Base-by-base conservation (phyloP, 2,113 vertebrate species). In the Pimephales promelas region DNA sequence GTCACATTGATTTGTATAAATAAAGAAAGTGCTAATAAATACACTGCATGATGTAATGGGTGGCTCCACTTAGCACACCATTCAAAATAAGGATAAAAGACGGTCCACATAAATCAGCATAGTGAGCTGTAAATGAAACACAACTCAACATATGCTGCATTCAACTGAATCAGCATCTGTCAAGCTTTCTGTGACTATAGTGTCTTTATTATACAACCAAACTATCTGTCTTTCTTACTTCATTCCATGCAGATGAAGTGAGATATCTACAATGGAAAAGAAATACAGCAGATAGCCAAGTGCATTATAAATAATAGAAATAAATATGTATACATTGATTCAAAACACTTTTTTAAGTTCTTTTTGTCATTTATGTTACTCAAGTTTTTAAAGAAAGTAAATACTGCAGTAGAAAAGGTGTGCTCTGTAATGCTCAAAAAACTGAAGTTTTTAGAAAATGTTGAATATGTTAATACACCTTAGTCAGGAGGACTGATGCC, bases 121-220 rank as follows among this genome's bases (percentile, higher is more conserved):
- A 79, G 52, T 79, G 59, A 79, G 45, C 78, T 79, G 4, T 28
- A 26, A 26, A 61, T n/a, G 4, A 36, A 64, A 79, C 78, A 57
- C 49, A 78, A 13, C 77, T 64, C 4, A 47, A 64, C 36, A 47
- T 79, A 43, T 61, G 56, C 52, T 57, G 49, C 28, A 3, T 1
- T 43, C 22, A 59, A 40, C 31, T 59, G 31, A 52, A 49, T 20
- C 45, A 28, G n/a, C 52, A 45, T 49, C 2, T 52, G 34, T 78
- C 76, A 62, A 26, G 76, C 57, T 79, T 45, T 24, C 18, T 14
- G 78, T 66, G 76, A 56, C 28, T 8, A 40, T 2, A 77, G 20
- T 79, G 76, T 79, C 57, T 79, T 62, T 47, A 79, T 45, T 62
- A 4, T 10, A 62, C 22, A 79, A 57, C n/a, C 1, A 59, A 79